A percentile compares a stretch with the other conserved stretches of the same genome.
phyloP scores from a whole-genome alignment of 2,113 vertebrate genomes.

The Chrysemys picta region DNA sequence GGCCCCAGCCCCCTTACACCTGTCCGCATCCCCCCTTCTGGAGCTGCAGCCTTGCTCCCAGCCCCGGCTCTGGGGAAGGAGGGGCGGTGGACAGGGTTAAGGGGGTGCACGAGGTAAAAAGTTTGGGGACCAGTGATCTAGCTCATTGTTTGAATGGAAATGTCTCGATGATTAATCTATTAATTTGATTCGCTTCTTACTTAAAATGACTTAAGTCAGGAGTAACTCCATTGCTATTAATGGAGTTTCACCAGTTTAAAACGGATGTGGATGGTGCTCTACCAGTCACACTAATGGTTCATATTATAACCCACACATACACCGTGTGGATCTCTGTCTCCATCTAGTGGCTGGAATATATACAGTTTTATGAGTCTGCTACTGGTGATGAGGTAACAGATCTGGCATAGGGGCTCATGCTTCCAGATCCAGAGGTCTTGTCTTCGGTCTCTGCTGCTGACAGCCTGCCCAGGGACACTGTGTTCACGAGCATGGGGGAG shows the following conservation, averaged over 20 bases:
- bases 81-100: too few species aligned
- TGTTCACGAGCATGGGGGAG: neutral
- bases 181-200: neutral
- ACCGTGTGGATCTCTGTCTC: neutral
- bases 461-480: neutral
- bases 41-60: too few species aligned
- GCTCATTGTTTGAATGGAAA: neutral
- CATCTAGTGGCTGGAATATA: neutral
- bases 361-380: neutral
- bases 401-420: neutral
- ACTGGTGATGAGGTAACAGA: fast-evolving
- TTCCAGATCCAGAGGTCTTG: fast-evolving
- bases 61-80: too few species aligned
- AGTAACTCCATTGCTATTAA: neutral
- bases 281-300: neutral
- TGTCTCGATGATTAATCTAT: neutral
- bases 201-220: neutral
- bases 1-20: too few species aligned
- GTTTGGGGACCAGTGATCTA: neutral
- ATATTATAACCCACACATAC: neutral
- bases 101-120: too few species aligned
- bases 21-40: too few species aligned
- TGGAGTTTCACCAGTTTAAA: neutral
- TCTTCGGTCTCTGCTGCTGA: fast-evolving
- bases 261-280: neutral